phyloP scores from a whole-genome alignment of 92 coral and sea anemone species.

The Paramuricea clavata region DNA sequence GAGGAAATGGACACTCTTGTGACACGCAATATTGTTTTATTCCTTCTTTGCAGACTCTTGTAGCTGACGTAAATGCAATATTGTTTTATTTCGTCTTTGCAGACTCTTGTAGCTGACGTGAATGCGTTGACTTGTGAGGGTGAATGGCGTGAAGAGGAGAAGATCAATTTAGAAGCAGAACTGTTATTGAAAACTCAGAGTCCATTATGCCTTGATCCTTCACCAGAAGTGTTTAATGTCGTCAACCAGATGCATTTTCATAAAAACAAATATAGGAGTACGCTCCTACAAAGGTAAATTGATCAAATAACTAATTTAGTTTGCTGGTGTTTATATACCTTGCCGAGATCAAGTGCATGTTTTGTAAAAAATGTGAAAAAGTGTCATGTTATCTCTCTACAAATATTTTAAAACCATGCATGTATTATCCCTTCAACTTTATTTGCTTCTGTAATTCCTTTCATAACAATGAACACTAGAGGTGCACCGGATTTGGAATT shows the following conservation, averaged over 20 bases:
- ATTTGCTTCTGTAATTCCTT: no score
- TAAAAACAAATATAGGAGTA: slow-evolving; percentile 84
- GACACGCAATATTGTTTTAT: no score
- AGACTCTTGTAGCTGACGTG: slow-evolving; percentile 99
- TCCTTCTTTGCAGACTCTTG: no score
- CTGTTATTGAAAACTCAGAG: slow-evolving; percentile 92
- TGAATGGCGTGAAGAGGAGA: slow-evolving; percentile 86
- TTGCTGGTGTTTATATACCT: no score
- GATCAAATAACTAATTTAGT: not conserved
- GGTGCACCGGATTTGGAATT: no score
- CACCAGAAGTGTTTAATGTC: slow-evolving; percentile 84
- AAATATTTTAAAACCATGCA: no score
- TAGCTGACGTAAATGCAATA: no score
- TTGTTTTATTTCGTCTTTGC: not conserved
- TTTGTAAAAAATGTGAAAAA: no score
- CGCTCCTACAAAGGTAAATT: slow-evolving; percentile 78
- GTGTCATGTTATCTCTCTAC: no score
- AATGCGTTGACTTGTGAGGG: slow-evolving; percentile 88
- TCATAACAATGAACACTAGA: no score
- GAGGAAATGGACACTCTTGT: no score
- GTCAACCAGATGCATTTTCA: slow-evolving; percentile 93
- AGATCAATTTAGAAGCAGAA: slow-evolving; percentile 85
- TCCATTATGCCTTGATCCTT: slow-evolving; percentile 95
- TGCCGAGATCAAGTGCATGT: not conserved
- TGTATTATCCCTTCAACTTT: no score